Base-by-base conservation (phyloP, 2,888 invertebrate genomes). In the Luffia ferchaultella region DNA sequence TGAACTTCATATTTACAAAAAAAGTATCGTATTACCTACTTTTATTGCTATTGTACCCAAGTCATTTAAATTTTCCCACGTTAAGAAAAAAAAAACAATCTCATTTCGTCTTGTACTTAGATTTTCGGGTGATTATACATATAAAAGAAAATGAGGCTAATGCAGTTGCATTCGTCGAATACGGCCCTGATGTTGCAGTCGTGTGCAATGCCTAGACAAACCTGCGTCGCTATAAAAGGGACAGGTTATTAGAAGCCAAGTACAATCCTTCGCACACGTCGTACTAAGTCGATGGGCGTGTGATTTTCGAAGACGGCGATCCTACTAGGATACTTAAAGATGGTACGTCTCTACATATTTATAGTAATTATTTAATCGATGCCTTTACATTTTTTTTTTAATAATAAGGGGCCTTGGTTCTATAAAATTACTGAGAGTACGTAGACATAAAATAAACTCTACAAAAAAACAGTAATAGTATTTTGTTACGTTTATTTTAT, bases 161-260 rank as follows among this genome's bases (percentile, higher is more conserved):
- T 30, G 30, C 30, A 30, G 30, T 12, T 30, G 30, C 30, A 30
- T 12, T 30, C 30, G 5, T 3, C 12, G 30, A 30, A 12, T 30
- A 30, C 30, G 12, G 30, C 30, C 30, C 30, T 30, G 30, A 12
- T 12, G 30, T 12, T 30, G 30, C 41, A 12, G 68, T 71, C 64
- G 66, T 67, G 66, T 73, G 76, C 76, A 74, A 69, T 71, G 68
- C 65, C 72, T 78, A 80, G 77, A 77, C 77, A 79, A 82, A 80
- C 67, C 70, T 63, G 70, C 74, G 76, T 74, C 73, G 80, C 78
- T 83, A 83, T 83, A 83, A 72, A 83, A 83, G 82, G 82, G 78
- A 79, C 79, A 69, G 72, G 65, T 79, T 76, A 80, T 80, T 79
- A 80, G 70, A 65, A 60, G 61, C 70, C 70, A 76, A 73, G 78